Evolutionary conservation across 1,140 invertebrate species (phyloP), one percentile per base, ranked within the genome.

Genomic region (Neodiprion fabricii): DNA sequence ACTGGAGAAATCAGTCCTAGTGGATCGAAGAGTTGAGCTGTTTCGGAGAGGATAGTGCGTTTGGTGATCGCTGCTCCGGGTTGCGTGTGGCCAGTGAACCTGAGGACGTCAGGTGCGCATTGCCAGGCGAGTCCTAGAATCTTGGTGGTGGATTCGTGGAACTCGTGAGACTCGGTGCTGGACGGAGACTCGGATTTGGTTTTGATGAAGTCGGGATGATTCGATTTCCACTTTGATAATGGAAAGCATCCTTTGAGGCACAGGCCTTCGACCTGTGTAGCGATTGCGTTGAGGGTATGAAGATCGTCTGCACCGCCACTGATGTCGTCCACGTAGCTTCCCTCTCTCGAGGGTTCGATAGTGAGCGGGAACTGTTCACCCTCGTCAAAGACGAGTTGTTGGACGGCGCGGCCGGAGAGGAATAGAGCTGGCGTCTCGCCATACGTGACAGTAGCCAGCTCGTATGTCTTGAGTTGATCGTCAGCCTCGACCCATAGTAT

Each of bases 251-350:
- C 74, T 71, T 75, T 53, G 11, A 79, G 65, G 21, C 72, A 47
- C 48, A 69, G 49, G 17, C 72, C 50, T 76, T 76, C 72, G 17
- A 21, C 17, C 17, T 21, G 17, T 21, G 17, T 21, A 21, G 17
- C 17, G 17, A 21, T 21, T 21, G 17, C 17, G 17, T 21, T 21
- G 17, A 21, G 17, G 17, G 17, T 21, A n/a, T 71, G 69, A 9
- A 77, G 40, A n/a, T 49, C 53, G 74, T 82, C 73, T 17, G 79
- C 77, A 23, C 87, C 85, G 47, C 80, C 79, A 7, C 88, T 70
- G n/a, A 84, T 73, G 78, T 90, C 87, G 73, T 90, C 88, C 9
- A 88, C 81, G 75, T 89, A 90, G 75, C 86, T 86, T 76, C 85
- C 81, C 14, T 78, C 78, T 47, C 49, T 17, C 28, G 88, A 81